Conservation (phyloP, 2,113 vertebrate species). For the Eonycteris spelaea region DNA sequence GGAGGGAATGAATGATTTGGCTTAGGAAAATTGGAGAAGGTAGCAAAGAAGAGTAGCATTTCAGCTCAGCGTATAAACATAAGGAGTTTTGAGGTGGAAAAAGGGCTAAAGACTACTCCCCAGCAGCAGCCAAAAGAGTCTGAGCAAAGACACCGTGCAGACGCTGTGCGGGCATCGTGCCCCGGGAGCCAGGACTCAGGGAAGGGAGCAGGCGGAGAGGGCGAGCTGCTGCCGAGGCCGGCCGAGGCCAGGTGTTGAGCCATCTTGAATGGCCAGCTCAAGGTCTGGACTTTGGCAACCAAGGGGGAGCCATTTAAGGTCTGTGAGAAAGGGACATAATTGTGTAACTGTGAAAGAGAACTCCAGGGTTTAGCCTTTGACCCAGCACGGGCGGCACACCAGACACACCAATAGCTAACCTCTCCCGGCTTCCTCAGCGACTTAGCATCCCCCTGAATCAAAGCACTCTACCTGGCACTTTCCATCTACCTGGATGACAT, state of each 20-base stretch:
- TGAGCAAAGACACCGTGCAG: background rate
- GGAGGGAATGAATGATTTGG: background rate
- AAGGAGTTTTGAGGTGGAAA: background rate
- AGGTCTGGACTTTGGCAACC: background rate
- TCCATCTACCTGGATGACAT: background rate
- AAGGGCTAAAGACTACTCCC: background rate
- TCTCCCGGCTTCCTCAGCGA: background rate
- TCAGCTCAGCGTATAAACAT: background rate
- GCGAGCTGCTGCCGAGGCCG: rapidly evolving
- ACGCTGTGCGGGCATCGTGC: rapidly evolving
- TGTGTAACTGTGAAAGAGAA: background rate
- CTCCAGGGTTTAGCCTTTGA: background rate
- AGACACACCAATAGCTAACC: background rate
- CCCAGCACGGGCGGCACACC: background rate
- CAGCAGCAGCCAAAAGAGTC: background rate
- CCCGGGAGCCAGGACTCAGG: background rate
- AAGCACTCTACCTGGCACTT: background rate
- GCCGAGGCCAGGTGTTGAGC: too few species aligned
- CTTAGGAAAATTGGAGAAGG: background rate
- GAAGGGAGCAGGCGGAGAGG: background rate
- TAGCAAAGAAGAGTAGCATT: background rate
- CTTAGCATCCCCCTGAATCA: background rate
- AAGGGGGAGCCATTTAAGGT: background rate
- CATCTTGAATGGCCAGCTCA: background rate
- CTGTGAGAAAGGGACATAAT: background rate